Base-by-base conservation (phyloP, 2,888 invertebrate species). In the Synergus umbraculus region DNA sequence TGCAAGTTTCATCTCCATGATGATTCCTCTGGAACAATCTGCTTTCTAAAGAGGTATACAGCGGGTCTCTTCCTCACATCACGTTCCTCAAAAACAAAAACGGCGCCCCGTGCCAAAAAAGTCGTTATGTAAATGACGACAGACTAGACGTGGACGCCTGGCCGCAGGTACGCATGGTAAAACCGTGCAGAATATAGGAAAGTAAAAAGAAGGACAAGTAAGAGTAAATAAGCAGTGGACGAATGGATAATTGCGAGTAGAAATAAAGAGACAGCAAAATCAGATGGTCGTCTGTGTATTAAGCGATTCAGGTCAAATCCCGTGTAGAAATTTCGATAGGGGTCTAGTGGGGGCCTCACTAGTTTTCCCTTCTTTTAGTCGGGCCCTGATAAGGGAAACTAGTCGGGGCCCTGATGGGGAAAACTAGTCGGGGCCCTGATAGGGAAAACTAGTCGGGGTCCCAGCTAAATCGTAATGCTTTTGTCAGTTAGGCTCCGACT, bases 131-230 rank as follows among this genome's bases (percentile, higher is more conserved):
- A 73, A 73, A 73, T 73, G 22, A 22, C 22, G 73, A 73, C 73
- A 54, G 73, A 73, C 73, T 73, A 73, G 58, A 66, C 37, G 58
- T 54, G 44, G 43, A 69, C 54, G 54, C 37, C 22, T n/a, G 66
- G 41, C 18, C 22, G 22, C 64, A 60, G 76, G 44, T 83, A 80
- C 83, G 83, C 83, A 85, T 85, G 83, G 84, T 81, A 85, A 85
- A 86, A 84, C 80, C 83, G 77, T 78, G 78, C 83, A 79, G 82
- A 84, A 22, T 22, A 86, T 84, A 83, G 80, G 79, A 82, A 83
- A 87, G 85, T 82, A 78, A 80, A 82, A 85, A 76, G 82, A 83
- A 79, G 79, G 78, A 81, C 82, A 81, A 82, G 82, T 78, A 78
- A 79, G 79, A 79, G 76, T 22, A 22, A 22, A 22, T 18, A 4